A percentile compares a stretch with the other conserved stretches of the same genome.
These are phyloP conservation scores for Pelochelys cantorii DNA, from an alignment of 2,797 vertebrate genomes.

Conservation along the genomic window DNA sequence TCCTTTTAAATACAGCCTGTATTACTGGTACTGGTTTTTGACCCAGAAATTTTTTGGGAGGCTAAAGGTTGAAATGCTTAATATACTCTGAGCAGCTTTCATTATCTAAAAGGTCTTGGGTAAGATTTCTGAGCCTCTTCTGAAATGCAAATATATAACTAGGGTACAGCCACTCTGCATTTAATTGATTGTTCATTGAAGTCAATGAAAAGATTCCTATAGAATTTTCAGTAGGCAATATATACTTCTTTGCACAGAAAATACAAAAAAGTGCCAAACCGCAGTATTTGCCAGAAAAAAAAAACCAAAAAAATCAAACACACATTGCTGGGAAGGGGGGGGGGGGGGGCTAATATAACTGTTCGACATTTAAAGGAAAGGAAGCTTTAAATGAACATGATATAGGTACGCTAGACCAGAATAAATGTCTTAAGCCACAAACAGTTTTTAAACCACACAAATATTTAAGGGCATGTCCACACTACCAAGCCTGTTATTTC, in stretches of 20 bases:
- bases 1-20: background rate
- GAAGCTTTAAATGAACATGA: background rate
- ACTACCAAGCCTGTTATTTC: too few species aligned
- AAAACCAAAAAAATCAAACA: too few species aligned
- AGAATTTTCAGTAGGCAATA: background rate
- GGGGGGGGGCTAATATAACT: background rate
- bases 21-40: background rate
- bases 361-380: accelerated
- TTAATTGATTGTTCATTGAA: background rate
- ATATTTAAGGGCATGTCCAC: background rate
- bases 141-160: background rate
- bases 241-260: background rate
- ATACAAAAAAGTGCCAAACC: background rate
- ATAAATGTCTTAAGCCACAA: background rate
- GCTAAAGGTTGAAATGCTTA: background rate
- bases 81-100: background rate
- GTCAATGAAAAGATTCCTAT: too few species aligned
- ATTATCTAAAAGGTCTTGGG: background rate
- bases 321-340: background rate
- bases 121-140: background rate
- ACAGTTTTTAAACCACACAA: background rate
- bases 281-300: background rate
- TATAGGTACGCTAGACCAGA: background rate
- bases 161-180: background rate
- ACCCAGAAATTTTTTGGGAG: background rate